Evolutionary conservation across 2,888 invertebrate genomes (phyloP), one percentile per base, ranked within the genome.

Genomic region (Patella caerulea): DNA sequence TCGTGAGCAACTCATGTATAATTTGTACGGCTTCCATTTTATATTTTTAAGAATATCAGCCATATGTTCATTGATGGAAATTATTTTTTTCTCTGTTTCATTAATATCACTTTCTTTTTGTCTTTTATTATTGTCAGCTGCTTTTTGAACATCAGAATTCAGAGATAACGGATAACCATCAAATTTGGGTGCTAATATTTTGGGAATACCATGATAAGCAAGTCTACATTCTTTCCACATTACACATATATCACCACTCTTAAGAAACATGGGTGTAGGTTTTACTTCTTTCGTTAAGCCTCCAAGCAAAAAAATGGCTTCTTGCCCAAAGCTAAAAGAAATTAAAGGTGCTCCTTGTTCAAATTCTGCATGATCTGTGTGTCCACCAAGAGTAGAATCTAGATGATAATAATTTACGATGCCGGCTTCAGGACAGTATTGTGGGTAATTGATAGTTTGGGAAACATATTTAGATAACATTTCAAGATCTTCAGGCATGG

Each of bases 331-430:
- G 92, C 98, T 98, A 92, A 86, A 93, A 0, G 99, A 99, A 88
- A 99, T 94, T 55, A 99, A 92, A 0, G 99, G 99, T 4, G 98
- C 97, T 53, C 94, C 93, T 72, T 95, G 93, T 92, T 97, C 95
- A 1, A 94, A 92, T 92, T 99, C 98, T 0, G 98, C 98, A 89
- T 96, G 96, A 92, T 99, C 99, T 0, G 96, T 96, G 90, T 99
- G 99, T 0, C 97, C 97, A 2, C 97, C 96, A 56, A 99, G 93
- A 2, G 96, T 97, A 0, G 98, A 97, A 88, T 97, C 96, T 93
- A 96, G 94, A 84, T 97, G 96, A 91, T 99, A 99, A 91, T 96
- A 99, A 92, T 99, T 99, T 0, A 99, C 94, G 86, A 99, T 99
- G 0, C 97, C 97, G 19, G 99, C 98, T 93, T 99, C 95, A 0